phyloP scores from a whole-genome alignment of 2,888 invertebrate species.

The Chrysodeixis includens region DNA sequence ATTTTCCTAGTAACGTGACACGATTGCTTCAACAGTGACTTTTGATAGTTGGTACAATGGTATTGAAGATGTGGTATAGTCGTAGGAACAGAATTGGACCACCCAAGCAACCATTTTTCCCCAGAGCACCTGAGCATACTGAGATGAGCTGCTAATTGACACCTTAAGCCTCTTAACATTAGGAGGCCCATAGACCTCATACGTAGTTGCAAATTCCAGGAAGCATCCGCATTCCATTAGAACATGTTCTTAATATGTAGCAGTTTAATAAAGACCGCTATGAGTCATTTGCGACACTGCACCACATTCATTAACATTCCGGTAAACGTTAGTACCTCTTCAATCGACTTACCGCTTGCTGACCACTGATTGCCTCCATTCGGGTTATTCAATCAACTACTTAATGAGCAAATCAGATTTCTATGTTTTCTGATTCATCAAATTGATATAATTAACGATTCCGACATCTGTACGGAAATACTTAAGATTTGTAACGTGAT shows the following conservation, averaged over 20 bases:
- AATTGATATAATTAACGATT: slow-evolving; percentile 61
- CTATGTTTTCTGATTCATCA: slow-evolving; percentile 68
- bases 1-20: too few species aligned
- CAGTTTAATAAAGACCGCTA: slow-evolving; percentile 66
- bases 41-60: too few species aligned
- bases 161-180: slow-evolving; percentile 18
- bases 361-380: slow-evolving; percentile 67
- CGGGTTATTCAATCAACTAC: slow-evolving; percentile 67
- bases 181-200: slow-evolving; percentile 47
- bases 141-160: slow-evolving; percentile 13
- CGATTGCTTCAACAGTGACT: too few species aligned
- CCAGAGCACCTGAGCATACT: not conserved
- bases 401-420: slow-evolving; percentile 67
- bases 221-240: slow-evolving; percentile 84
- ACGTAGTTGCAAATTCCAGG: slow-evolving; percentile 76
- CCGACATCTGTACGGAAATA: slow-evolving; percentile 65
- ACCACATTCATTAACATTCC: slow-evolving; percentile 83
- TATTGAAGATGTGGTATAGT: not conserved
- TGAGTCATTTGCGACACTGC: slow-evolving; percentile 84
- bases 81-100: not conserved
- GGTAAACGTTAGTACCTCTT: slow-evolving; percentile 73
- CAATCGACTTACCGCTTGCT: slow-evolving; percentile 63
- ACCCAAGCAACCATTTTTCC: not conserved
- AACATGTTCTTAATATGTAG: slow-evolving; percentile 81
- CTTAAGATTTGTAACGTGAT: slow-evolving; percentile 60